Conservation (phyloP, 1,140 invertebrate genomes). For the Anastrepha obliqua region DNA sequence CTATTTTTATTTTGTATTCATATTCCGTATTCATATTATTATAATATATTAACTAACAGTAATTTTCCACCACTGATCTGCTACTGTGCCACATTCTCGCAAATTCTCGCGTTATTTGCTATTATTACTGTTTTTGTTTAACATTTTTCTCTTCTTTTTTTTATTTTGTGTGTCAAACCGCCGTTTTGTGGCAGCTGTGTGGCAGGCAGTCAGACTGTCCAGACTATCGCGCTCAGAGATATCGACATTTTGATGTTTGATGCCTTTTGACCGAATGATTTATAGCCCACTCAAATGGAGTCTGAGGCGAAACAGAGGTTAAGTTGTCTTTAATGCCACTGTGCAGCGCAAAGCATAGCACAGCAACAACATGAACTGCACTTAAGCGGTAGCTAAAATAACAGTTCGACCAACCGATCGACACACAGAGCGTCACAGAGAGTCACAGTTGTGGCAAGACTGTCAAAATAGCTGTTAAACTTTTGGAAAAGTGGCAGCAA, state of each 20-base stretch:
- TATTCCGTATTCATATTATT: too few relatives aligned
- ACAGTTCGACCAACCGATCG: constrained; percentile 1
- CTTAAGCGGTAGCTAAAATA: constrained; percentile 21
- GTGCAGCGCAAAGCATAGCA: not conserved
- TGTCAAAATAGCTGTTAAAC: constrained; percentile 7
- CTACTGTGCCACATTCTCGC: not conserved
- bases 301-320: not conserved
- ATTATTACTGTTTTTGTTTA: not conserved
- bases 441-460: not conserved
- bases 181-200: constrained; percentile 51
- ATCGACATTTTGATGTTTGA: constrained; percentile 52
- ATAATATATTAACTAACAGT: not conserved
- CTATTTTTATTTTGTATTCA: too few relatives aligned
- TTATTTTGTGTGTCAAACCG: constrained; percentile 33
- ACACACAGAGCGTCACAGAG: not conserved
- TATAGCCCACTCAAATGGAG: constrained; percentile 46
- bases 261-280: constrained; percentile 52
- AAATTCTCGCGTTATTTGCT: not conserved
- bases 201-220: constrained; percentile 21
- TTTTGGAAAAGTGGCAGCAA: not conserved
- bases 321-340: constrained; percentile 49
- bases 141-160: not conserved
- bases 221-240: constrained; percentile 39
- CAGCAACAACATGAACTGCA: not conserved
- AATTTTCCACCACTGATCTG: not conserved